A percentile compares a stretch with the other conserved stretches of the same genome.
These are phyloP conservation scores for Cephalopholis sonnerati DNA, from an alignment of 2,113 vertebrate species.

Conservation along the genomic window DNA sequence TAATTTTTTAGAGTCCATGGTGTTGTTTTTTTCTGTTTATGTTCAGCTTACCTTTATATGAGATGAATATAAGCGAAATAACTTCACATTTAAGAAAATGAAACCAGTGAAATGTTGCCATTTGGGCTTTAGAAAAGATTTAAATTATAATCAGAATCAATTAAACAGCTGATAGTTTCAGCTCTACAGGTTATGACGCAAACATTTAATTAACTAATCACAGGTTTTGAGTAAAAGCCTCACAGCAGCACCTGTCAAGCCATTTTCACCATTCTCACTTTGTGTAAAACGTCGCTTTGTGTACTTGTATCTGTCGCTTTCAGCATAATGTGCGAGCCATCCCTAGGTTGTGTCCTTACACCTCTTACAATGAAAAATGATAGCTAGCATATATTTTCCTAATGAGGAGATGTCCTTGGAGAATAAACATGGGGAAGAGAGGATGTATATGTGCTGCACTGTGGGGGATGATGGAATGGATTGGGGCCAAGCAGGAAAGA, in stretches of 20 bases:
- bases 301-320: conserved; percentile 38
- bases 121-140: background rate
- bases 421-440: conserved; percentile 70
- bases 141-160: background rate
- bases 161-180: background rate
- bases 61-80: background rate
- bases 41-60: background rate
- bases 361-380: conserved; percentile 69
- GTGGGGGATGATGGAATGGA: conserved; percentile 80
- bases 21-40: background rate
- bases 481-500: conserved; percentile 78
- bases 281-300: conserved; percentile 19
- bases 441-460: conserved; percentile 77
- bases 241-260: conserved; percentile 5
- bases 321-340: conserved; percentile 30
- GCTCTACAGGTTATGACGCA: background rate
- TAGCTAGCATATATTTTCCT: conserved; percentile 71
- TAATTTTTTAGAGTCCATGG: background rate
- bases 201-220: conserved; percentile 4
- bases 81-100: background rate
- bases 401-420: conserved; percentile 77
- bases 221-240: conserved; percentile 17
- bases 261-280: conserved; percentile 5
- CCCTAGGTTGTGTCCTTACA: conserved; percentile 57
- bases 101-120: background rate